Conservation (phyloP, 2,888 invertebrate genomes). For the Chrysolina haemoptera region DNA sequence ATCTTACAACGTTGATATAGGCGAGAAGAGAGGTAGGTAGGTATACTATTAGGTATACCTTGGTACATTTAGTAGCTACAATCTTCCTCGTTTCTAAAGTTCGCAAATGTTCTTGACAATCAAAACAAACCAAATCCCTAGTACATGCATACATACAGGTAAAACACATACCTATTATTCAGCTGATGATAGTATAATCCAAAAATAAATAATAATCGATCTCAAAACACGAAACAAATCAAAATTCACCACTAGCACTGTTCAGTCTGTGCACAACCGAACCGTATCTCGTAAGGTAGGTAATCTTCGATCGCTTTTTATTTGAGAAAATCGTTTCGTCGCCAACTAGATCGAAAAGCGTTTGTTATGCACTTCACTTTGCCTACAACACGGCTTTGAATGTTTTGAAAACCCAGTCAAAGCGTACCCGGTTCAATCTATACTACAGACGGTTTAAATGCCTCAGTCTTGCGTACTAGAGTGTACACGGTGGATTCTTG, state of each 20-base stretch:
- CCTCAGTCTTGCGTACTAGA: constrained; percentile 55
- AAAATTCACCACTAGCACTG: constrained; percentile 30
- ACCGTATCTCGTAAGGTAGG: neutral
- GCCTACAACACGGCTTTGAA: constrained; percentile 37
- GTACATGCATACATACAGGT: too few relatives aligned
- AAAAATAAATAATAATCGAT: constrained; percentile 24
- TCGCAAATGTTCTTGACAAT: too few relatives aligned
- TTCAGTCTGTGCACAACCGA: neutral
- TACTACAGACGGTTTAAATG: constrained; percentile 56
- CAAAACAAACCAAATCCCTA: too few relatives aligned
- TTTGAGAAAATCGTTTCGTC: constrained; percentile 3
- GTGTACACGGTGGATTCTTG: constrained; percentile 42
- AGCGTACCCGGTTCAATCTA: constrained; percentile 57
- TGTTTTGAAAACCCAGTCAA: constrained; percentile 54
- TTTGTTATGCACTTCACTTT: constrained; percentile 25
- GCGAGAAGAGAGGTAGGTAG: too few relatives aligned
- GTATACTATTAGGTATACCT: too few relatives aligned
- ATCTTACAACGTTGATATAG: too few relatives aligned
- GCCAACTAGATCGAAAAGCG: constrained; percentile 11
- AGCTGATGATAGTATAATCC: constrained; percentile 24
- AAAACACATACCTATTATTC: constrained; percentile 24
- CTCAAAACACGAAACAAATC: constrained; percentile 17
- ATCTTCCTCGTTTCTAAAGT: too few relatives aligned
- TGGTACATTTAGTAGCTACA: too few relatives aligned
- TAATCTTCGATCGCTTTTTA: constrained; percentile 9